phyloP scores from a whole-genome alignment of 2,888 invertebrate species.

The Tipula unca region DNA sequence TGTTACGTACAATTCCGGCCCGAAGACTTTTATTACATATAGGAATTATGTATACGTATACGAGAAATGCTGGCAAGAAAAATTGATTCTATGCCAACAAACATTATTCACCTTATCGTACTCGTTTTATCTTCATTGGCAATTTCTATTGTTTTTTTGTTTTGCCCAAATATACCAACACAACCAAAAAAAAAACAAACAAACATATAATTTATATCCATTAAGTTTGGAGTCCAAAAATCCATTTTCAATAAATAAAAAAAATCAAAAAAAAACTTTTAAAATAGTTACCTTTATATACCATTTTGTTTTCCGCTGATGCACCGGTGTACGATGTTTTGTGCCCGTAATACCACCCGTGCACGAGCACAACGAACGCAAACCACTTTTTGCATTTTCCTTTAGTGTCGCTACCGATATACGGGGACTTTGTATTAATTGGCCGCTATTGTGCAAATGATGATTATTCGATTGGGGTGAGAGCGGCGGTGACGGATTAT shows the following conservation, averaged over 20 bases:
- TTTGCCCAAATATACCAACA: neutral
- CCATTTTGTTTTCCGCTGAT: neutral
- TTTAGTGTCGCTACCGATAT: neutral
- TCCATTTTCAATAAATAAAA: neutral
- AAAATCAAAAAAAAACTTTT: neutral
- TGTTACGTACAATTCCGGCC: too few relatives aligned
- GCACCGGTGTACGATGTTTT: conserved; percentile 2
- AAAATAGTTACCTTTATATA: conserved; percentile 16
- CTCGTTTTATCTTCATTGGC: neutral
- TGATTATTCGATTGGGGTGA: neutral
- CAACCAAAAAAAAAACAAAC: neutral
- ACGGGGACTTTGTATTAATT: neutral
- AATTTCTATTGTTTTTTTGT: neutral
- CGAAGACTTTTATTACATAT: too few relatives aligned
- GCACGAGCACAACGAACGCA: neutral
- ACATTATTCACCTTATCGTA: neutral
- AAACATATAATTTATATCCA: conserved; percentile 2
- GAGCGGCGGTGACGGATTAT: conserved; percentile 1
- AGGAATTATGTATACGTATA: neutral
- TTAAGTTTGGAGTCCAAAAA: conserved; percentile 2
- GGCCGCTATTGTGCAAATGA: neutral
- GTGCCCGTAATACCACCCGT: neutral
- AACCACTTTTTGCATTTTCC: conserved; percentile 3
- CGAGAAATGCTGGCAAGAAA: neutral
- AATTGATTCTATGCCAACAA: neutral